Evolutionary conservation across 2,113 vertebrate species (phyloP), one percentile per base, ranked within the genome.

Genomic region (Hiodon tergisus): DNA sequence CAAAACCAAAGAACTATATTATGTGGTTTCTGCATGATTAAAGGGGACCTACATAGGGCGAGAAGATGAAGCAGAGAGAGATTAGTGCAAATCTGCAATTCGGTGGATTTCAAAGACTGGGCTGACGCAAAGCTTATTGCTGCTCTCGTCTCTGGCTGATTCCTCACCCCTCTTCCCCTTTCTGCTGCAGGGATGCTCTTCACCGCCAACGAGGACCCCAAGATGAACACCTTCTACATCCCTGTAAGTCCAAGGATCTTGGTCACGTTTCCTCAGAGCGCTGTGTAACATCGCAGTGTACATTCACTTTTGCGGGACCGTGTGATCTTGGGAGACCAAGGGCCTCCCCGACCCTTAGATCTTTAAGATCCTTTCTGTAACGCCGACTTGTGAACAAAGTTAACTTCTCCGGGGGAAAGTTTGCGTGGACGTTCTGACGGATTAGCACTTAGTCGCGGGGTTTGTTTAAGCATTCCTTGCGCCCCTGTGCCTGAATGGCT

Each of bases 161-260:
- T 14, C 62, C 52, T 6, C 4, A 7, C 60, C 51, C 9, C 0
- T 61, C 46, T 5, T 47, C 47, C 71, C 9, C 4, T n/a, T n/a
- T 13, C 14, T 9, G 59, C 31, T 31, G 66, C 81, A 99, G 97
- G 97, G 84, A 97, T 99, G 96, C 88, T 99, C 3, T 94, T 99
- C 79, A 97, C 95, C 31, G 97, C 95, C 82, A 98, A 93, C n/a
- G 97, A 99, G 89, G 90, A 94, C 53, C 94, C 97, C 66, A 98
- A 98, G 91, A 99, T 99, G 96, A 96, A 91, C 85, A 97, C 96
- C 48, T 98, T 95, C 85, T 99, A 99, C 79, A 92, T 99, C 75
- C 97, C 97, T 14, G 97, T 99, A 90, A 95, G 96, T 93, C 65
- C 48, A 71, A 73, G 2, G 31, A 31, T 31, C 31, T 31, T 31